Evolutionary conservation across 2,797 vertebrate species (phyloP), one percentile per base, ranked within the genome.

Genomic region (Alauda arvensis): DNA sequence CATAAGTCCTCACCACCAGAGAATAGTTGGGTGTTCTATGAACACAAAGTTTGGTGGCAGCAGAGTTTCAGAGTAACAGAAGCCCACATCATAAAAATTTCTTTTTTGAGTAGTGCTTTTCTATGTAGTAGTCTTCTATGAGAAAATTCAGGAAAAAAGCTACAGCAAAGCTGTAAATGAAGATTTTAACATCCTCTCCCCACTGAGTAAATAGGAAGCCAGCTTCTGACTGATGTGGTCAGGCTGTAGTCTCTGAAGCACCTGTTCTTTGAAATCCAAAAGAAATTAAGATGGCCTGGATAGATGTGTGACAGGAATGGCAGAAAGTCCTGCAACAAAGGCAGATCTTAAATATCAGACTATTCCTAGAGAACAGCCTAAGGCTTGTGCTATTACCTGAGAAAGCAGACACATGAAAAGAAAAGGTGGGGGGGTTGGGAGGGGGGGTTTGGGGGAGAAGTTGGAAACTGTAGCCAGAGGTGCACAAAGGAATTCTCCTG

Each of bases 381-480:
- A 42, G 12, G 13, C 19, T 48, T 49, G 23, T 52, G 52, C 37
- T 67, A 34, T 31, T 69, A 31, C 43, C 61, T 59, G 49, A 81
- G 85, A 83, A 81, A 81, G 26, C 6, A 75, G 39, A 53, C 11
- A 46, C 8, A 12, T 3, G 8, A 40, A 43, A 76, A 20, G 34
- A n/a, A 19, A 26, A 43, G 13, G 21, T 1, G 0, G 6, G 1
- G 14, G 5, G 7, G 6, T 6, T 43, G 37, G 4, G 10, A 10
- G 14, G 2, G 3, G 14, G 29, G 31, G 20, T 23, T 25, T 5
- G 20, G 12, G 18, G 9, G 7, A 15, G 1, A 5, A 5, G n/a
- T 2, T 78, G 60, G 46, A 84, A 88, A 31, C 29, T 43, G 24
- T 18, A 76, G 55, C 29, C 33, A 80, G 29, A 78, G 24, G 18